Evolutionary conservation across 2,797 vertebrate genomes (phyloP), one percentile per base, ranked within the genome.

Genomic region (Scleropages formosus): DNA sequence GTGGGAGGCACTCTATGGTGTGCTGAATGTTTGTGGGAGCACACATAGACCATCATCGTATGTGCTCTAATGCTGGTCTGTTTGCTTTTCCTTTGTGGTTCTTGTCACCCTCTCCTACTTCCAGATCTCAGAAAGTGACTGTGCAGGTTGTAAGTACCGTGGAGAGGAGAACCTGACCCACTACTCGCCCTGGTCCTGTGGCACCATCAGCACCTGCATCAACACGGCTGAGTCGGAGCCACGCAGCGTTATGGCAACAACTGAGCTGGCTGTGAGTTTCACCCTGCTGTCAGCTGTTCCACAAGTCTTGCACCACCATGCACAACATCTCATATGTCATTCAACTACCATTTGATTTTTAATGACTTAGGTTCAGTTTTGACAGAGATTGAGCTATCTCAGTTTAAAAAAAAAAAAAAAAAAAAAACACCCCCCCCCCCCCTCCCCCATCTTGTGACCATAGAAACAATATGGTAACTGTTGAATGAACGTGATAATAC

Each of bases 141-240:
- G 93, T 63, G 86, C 90, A 82, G 92, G 92, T 78, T 92, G 95
- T 89, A 91, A 95, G 85, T 95, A 93, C 86, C 92, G 95, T 86
- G 93, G 93, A 46, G 95, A 97, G 76, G 93, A 95, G 66, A 93
- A 89, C 83, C 89, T 95, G 77, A 91, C 94, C 24, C 97, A 95
- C 87, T 98, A 98, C 85, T 96, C 96, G 8, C 96, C 96, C 1
- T 98, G 97, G 97, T 98, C 97, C 82, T 97, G 95, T 80, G 93
- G 94, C 60, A 92, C 94, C 80, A 94, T 96, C 78, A 91, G 94
- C 76, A 92, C 94, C 76, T 95, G 94, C 87, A 93, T 95, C 88
- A 94, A 94, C 82, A 92, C 94, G 62, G 94, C 96, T 24, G 95
- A 98, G 85, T 92, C 96, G 0, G 95, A 97, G 80, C 90, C 91